Evolutionary conservation across 2,888 invertebrate species (phyloP).

Genomic region (Nebria brevicollis): DNA sequence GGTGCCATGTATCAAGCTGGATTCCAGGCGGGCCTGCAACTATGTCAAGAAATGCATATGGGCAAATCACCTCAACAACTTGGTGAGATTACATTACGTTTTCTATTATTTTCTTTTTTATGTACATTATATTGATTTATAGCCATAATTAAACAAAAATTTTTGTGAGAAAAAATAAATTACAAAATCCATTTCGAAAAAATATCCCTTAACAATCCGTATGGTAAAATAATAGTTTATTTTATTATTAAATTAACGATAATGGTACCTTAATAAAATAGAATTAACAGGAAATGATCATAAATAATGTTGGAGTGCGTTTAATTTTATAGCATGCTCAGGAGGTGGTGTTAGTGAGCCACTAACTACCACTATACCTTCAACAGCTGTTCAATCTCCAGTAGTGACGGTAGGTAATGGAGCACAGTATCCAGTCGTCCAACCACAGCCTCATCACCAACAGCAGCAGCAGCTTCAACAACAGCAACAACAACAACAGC

Average conservation of each 20-base stretch:
- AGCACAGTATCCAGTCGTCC: constrained; percentile 50
- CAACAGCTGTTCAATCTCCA: constrained; percentile 54
- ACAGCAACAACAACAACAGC: not conserved
- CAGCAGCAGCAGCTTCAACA: not conserved
- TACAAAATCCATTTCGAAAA: no score
- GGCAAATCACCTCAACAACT: constrained; percentile 33
- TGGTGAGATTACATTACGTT: not conserved
- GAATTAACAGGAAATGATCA: not conserved
- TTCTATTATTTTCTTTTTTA: no score
- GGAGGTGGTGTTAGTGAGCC: constrained; percentile 56
- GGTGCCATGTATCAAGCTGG: constrained; percentile 60
- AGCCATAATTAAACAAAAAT: no score
- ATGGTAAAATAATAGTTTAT: no score
- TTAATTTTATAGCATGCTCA: constrained; percentile 54
- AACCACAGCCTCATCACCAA: not conserved
- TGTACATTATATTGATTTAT: no score
- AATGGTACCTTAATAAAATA: no score
- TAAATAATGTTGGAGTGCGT: not conserved
- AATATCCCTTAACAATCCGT: no score
- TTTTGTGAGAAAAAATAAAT: no score
- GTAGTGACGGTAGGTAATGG: constrained; percentile 47
- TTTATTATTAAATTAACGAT: no score
- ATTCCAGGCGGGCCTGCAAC: constrained; percentile 62
- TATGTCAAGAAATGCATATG: constrained; percentile 49
- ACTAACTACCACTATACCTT: constrained; percentile 56